phyloP scores from a whole-genome alignment of 1,140 invertebrate species.

The Leptinotarsa texana region DNA sequence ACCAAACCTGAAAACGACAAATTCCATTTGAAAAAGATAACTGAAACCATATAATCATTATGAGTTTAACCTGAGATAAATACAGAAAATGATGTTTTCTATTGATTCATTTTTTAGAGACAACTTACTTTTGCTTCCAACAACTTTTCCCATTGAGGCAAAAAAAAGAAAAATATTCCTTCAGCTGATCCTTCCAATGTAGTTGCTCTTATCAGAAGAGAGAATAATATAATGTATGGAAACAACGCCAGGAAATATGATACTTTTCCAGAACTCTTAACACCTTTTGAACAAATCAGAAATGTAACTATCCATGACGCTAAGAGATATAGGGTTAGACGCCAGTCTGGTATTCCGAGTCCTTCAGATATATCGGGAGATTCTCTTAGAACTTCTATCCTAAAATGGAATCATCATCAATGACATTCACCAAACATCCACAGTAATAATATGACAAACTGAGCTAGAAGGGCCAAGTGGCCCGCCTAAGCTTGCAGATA shows the following conservation, averaged over 20 bases:
- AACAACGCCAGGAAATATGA: conserved; percentile 86
- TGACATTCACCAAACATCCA: no score
- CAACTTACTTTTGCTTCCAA: conserved; percentile 60
- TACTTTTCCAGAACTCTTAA: conserved; percentile 76
- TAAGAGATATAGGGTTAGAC: conserved; percentile 74
- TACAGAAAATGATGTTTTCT: no score
- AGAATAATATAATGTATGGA: conserved; percentile 80
- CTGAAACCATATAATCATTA: neutral
- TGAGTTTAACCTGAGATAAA: no score
- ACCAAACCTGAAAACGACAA: conserved; percentile 67
- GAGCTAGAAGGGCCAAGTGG: no score
- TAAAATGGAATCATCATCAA: conserved; percentile 21
- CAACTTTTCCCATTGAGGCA: conserved; percentile 67
- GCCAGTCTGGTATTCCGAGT: conserved; percentile 76
- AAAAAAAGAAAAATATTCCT: conserved; percentile 76
- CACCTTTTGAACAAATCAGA: conserved; percentile 76
- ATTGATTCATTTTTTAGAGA: no score
- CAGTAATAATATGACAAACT: no score
- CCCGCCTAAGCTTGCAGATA: no score
- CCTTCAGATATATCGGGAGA: conserved; percentile 70
- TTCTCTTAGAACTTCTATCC: conserved; percentile 67
- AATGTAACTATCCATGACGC: conserved; percentile 79
- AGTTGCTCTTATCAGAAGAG: conserved; percentile 71
- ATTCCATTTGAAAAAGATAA: neutral
- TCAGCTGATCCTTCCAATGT: conserved; percentile 75